A percentile compares a stretch with the other conserved stretches of the same genome.
phyloP scores from a whole-genome alignment of 1,140 invertebrate species.

The Saccostrea glomerata region DNA sequence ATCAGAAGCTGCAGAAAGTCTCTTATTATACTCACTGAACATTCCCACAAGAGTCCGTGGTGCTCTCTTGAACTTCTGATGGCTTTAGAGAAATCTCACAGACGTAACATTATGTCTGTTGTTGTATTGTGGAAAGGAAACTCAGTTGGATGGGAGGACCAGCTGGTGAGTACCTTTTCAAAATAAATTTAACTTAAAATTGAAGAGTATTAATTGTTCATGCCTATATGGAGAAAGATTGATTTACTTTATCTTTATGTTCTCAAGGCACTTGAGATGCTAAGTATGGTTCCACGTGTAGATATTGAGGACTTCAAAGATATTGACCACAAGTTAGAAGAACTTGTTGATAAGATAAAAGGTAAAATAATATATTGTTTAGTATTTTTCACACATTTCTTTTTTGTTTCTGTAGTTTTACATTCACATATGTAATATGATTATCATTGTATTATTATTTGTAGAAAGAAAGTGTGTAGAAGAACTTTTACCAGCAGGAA shows the following conservation, averaged over 20 bases:
- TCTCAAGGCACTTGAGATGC: neutral
- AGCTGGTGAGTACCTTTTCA: neutral
- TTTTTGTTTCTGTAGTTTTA: neutral
- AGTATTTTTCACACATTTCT: neutral
- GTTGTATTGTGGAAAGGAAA: conserved; percentile 16
- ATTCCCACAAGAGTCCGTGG: conserved; percentile 45
- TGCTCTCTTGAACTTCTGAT: conserved; percentile 49
- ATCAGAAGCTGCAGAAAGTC: conserved; percentile 8
- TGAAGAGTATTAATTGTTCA: no score
- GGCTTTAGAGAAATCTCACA: conserved; percentile 49
- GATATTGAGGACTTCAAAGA: neutral
- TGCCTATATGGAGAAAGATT: neutral
- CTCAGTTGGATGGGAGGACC: neutral
- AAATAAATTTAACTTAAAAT: no score
- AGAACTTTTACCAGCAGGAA: conserved; percentile 49
- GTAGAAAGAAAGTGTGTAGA: neutral
- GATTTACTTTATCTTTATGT: neutral
- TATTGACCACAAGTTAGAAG: neutral
- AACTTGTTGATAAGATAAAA: conserved; percentile 1
- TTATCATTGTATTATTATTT: conserved; percentile 12
- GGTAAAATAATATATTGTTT: neutral
- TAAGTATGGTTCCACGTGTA: neutral
- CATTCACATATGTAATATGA: neutral
- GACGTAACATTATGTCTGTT: conserved; percentile 31
- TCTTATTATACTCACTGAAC: conserved; percentile 36